Evolutionary conservation across 1,140 invertebrate species (phyloP).

Genomic region (Drosophila nikananu): DNA sequence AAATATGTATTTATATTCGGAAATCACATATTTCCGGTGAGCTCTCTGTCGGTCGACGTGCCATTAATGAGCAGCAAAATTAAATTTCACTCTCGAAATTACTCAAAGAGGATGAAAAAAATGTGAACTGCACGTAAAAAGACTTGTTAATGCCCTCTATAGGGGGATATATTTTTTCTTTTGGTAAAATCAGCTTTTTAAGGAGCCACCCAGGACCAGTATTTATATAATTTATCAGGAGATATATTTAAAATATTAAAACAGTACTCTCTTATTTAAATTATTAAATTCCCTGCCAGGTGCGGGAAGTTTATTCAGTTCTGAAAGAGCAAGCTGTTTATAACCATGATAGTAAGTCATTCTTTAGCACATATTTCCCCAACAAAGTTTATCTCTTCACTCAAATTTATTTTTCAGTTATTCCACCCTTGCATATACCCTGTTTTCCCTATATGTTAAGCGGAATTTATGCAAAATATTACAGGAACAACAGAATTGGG

Average conservation of each 20-base stretch:
- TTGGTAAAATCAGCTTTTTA: not conserved
- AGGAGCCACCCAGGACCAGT: no score
- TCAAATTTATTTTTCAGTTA: not conserved
- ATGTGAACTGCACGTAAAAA: not conserved
- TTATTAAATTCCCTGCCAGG: not conserved
- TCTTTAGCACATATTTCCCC: not conserved
- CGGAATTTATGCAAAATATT: constrained; percentile 65
- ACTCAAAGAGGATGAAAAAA: constrained; percentile 51
- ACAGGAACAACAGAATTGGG: constrained; percentile 45
- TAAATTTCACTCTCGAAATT: constrained; percentile 72
- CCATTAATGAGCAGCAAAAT: constrained; percentile 79
- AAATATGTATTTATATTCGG: constrained; percentile 73
- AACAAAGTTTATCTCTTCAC: not conserved
- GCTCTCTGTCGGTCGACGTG: constrained; percentile 42
- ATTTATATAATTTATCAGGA: not conserved
- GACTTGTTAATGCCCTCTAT: constrained; percentile 9
- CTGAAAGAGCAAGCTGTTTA: not conserved
- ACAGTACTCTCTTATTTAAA: no score
- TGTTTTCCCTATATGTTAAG: constrained; percentile 15
- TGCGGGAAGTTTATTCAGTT: not conserved
- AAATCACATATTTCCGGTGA: constrained; percentile 78
- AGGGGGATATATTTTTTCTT: not conserved
- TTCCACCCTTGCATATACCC: constrained; percentile 4
- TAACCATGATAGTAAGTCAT: not conserved
- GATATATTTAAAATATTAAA: not conserved